phyloP scores from a whole-genome alignment of 2,113 vertebrate species.

The Isichthys henryi region DNA sequence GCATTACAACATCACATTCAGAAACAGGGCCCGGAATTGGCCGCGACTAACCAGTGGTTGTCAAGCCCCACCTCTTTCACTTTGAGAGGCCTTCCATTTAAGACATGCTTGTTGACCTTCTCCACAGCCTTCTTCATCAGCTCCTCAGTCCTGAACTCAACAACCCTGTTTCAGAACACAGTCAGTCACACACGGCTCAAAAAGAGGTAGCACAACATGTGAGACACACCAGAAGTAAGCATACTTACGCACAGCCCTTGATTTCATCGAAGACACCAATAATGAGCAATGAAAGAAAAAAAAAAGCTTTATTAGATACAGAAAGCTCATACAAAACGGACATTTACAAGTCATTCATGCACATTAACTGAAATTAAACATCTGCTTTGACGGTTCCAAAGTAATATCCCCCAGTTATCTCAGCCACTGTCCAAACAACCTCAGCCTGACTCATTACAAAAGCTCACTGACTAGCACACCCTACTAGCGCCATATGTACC shows the following conservation, averaged over 20 bases:
- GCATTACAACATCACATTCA: background rate
- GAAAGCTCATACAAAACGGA: background rate
- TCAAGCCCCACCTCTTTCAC: slow-evolving; percentile 78
- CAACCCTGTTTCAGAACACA: slow-evolving; percentile 62
- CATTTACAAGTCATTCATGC: background rate
- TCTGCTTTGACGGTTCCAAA: background rate
- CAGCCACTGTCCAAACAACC: background rate
- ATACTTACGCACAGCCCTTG: slow-evolving; percentile 97
- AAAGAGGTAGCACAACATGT: background rate
- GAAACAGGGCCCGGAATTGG: background rate
- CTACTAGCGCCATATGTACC: background rate
- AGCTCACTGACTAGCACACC: background rate
- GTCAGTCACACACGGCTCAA: background rate
- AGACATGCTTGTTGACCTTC: slow-evolving; percentile 89
- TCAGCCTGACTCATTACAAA: background rate
- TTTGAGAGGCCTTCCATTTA: slow-evolving; percentile 90
- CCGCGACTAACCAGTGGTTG: no score
- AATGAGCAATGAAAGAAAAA: slow-evolving; percentile 42
- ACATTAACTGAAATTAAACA: background rate
- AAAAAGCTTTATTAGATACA: background rate
- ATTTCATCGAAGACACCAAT: slow-evolving; percentile 43
- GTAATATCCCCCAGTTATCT: background rate
- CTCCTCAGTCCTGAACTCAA: slow-evolving; percentile 97
- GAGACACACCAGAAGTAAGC: background rate
- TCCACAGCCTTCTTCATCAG: slow-evolving; percentile 96